Evolutionary conservation across 2,113 vertebrate genomes (phyloP).

Genomic region (Tetraodon nigroviridis): DNA sequence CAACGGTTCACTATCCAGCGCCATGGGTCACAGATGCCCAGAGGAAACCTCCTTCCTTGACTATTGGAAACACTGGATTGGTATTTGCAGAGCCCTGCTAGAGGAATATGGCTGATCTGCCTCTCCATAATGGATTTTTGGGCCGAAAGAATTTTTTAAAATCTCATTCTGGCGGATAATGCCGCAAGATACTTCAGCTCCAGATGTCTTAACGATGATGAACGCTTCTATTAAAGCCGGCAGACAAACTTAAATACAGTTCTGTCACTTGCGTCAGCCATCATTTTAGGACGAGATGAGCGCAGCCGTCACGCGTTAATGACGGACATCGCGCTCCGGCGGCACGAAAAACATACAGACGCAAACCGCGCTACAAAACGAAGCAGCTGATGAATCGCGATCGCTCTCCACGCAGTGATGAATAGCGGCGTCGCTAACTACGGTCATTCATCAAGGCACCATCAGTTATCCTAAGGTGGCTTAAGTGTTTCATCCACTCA

Average conservation of each 20-base stretch:
- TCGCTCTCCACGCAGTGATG: conserved; percentile 41
- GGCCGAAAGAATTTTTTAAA: conserved; percentile 38
- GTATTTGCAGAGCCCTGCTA: conserved; percentile 31
- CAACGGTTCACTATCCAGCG: conserved; percentile 18
- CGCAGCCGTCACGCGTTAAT: conserved; percentile 25
- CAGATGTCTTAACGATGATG: conserved; percentile 6
- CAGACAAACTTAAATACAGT: conserved; percentile 23
- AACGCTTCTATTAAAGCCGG: conserved; percentile 9
- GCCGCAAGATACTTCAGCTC: background rate
- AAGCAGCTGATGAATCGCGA: conserved; percentile 49
- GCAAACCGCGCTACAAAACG: conserved; percentile 24
- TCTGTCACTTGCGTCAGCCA: conserved; percentile 35
- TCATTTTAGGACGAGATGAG: conserved; percentile 36
- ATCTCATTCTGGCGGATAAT: conserved; percentile 26
- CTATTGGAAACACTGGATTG: conserved; percentile 35
- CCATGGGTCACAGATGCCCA: conserved; percentile 34
- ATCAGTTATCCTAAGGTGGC: conserved; percentile 65
- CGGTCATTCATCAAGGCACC: conserved; percentile 60
- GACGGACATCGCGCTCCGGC: conserved; percentile 25
- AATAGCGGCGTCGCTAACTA: conserved; percentile 63
- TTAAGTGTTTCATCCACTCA: conserved; percentile 68
- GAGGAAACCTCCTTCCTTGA: conserved; percentile 32
- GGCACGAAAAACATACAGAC: conserved; percentile 52
- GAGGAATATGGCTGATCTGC: conserved; percentile 50
- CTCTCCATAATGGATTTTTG: conserved; percentile 45